Conservation (phyloP, 2,797 vertebrate species). For the Caiman crocodilus region DNA sequence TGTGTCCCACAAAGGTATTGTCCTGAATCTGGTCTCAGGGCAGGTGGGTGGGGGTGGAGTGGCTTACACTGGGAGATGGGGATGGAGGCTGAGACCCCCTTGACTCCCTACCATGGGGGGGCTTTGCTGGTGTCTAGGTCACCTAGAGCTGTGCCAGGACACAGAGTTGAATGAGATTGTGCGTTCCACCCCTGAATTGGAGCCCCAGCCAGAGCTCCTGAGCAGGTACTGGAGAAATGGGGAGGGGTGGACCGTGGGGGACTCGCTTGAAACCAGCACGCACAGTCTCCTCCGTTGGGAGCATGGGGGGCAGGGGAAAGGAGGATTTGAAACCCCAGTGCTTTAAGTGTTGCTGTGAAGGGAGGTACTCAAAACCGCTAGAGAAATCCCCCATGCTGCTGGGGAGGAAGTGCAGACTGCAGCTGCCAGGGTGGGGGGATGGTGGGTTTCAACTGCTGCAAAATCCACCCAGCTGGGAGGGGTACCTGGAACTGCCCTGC, state of each 20-base stretch:
- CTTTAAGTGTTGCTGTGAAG: background rate
- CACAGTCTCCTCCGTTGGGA: background rate
- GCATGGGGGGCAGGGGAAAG: background rate
- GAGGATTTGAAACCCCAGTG: background rate
- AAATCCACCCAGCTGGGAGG: too few species aligned
- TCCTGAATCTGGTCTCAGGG: background rate
- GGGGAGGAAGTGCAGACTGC: too few species aligned
- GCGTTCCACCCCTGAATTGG: slow-evolving; percentile 47
- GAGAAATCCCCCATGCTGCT: too few species aligned
- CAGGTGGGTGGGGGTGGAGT: background rate
- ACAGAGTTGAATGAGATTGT: slow-evolving; percentile 49
- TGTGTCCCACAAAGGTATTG: rapidly evolving
- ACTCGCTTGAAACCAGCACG: background rate
- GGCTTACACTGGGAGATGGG: background rate
- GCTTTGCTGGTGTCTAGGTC: background rate
- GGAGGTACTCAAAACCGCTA: background rate
- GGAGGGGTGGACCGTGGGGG: too few species aligned
- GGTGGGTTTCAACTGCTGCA: too few species aligned
- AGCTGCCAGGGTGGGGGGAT: too few species aligned
- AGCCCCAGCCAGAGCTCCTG: background rate
- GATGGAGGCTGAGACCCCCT: background rate
- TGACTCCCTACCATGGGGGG: background rate
- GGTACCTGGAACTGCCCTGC: too few species aligned
- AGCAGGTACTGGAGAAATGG: slow-evolving; percentile 13
- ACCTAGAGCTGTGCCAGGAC: background rate